Base-by-base conservation (phyloP, 1,140 invertebrate species). In the Laupala kohalensis region DNA sequence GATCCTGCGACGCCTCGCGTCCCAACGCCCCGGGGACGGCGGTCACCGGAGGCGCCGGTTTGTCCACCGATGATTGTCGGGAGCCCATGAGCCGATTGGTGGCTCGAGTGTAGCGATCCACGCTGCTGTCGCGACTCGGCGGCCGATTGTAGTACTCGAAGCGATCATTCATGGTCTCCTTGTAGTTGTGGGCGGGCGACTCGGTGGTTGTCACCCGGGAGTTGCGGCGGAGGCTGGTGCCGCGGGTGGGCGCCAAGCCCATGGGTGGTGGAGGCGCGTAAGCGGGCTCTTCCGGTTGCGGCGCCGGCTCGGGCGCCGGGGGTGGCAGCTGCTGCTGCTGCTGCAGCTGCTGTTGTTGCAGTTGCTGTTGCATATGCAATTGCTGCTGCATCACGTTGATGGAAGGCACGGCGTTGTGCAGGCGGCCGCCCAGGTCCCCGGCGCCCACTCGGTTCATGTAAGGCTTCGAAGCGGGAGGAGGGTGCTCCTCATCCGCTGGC, bases 111-210 rank as follows among this genome's bases (percentile, higher is more conserved):
- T 91, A 94, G 71, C 92, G 85, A 82, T 95, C 93, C 53, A 94
- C 90, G 75, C 92, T 94, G 74, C 90, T 90, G 78, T 95, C 93
- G 78, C 92, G 83, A 82, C 92, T 94, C 3, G 92, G 91, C 70
- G 92, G 90, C 77, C 91, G 85, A 79, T 94, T 94, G 78, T 98
- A 98, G 78, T 98, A 95, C 83, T 97, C 95, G 79, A 97, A 88
- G 74, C 87, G 87, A 77, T 89, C 88, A 77, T 84, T 86, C 77
- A 88, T 81, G 6, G 83, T 80, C 82, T 87, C 78, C 70, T 80
- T 78, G 72, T 80, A 80, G 62, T 76, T 78, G 75, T 76, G 77
- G 37, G 81, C 81, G 76, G 82, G 76, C 79, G 81, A 74, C 80
- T 83, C 13, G 80, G 74, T 53, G 79, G 79, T 73, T 78, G 80